Evolutionary conservation across 2,113 vertebrate genomes (phyloP), one percentile per base, ranked within the genome.

Genomic region (Microtus pennsylvanicus): DNA sequence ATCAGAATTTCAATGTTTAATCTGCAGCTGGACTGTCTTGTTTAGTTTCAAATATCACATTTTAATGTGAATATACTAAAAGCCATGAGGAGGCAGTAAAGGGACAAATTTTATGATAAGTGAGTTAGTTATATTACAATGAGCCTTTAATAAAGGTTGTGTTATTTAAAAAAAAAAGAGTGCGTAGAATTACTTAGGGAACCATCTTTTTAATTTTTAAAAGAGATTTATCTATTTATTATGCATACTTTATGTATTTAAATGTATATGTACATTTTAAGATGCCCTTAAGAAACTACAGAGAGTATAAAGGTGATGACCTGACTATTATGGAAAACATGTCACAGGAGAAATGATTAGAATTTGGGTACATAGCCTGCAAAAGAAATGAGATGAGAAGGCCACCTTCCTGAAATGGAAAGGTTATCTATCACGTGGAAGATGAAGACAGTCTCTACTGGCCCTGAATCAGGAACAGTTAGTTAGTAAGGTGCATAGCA

Each of bases 281-380:
- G 90, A 91, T 4, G 52, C 77, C 58, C 65, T 91, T 86, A 95
- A 82, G 38, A 92, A 45, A 93, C 80, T 24, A 81, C 0, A 63
- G 69, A 69, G 50, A 7, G 13, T 67, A 17, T 82, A 35, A 91
- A 93, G 42, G 42, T 9, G n/a, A 55, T 30, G 75, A 92, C 77
- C 42, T 89, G 26, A 94, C 77, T 81, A 76, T 89, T 61, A 81
- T 52, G 21, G 69, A 87, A 80, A 96, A 74, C 38, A 61, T 10
- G 50, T 90, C 89, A 55, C 70, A 93, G 52, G 11, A 85, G 38
- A 94, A 93, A 69, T 63, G 52, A 72, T 87, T 95, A 82, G 81
- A 94, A 93, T 16, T 50, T 30, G 50, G 47, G 55, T 58, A 61
- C 0, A 0, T 65, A 38, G 86, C 69, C 93, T 78, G 17, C 33